Percentiles rank a stretch among this genome's conserved stretches.
These are phyloP conservation scores for Mareca strepera DNA, from an alignment of 2,797 vertebrate genomes.

Conservation along the genomic window DNA sequence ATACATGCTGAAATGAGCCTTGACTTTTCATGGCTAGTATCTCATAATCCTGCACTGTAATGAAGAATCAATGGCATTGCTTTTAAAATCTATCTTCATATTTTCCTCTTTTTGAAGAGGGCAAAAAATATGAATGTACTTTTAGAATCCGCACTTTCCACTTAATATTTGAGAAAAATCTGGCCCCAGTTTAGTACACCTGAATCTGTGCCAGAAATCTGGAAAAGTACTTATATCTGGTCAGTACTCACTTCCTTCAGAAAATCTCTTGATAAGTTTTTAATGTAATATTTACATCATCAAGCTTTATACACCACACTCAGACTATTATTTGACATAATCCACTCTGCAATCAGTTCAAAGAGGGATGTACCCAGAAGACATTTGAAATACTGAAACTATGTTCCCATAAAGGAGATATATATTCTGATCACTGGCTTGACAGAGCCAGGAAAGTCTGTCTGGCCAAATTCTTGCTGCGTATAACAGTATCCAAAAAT, in stretches of 20 bases:
- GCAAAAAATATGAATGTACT: not conserved
- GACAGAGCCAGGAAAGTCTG: not conserved
- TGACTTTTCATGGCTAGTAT: slow-evolving; percentile 64
- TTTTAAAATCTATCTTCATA: slow-evolving; percentile 9
- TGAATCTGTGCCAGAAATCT: not conserved
- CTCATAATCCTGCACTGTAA: slow-evolving; percentile 66
- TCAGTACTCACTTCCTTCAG: not conserved
- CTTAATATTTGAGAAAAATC: not conserved
- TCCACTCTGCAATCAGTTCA: fast-evolving
- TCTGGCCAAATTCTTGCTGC: not conserved
- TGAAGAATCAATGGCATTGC: slow-evolving; percentile 39
- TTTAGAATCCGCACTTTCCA: not conserved
- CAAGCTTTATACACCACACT: not conserved
- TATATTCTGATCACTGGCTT: not conserved
- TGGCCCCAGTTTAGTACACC: not conserved
- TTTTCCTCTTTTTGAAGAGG: not conserved
- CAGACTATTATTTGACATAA: not conserved
- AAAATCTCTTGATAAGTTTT: not conserved
- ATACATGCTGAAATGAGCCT: slow-evolving; percentile 66
- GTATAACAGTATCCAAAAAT: not conserved
- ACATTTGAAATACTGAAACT: not conserved
- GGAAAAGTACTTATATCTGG: not conserved
- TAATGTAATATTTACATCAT: not conserved
- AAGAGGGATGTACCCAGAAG: not conserved
- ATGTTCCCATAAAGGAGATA: not conserved